Evolutionary conservation across 2,888 invertebrate species (phyloP), one percentile per base, ranked within the genome.

Genomic region (Odontocerum albicorne): DNA sequence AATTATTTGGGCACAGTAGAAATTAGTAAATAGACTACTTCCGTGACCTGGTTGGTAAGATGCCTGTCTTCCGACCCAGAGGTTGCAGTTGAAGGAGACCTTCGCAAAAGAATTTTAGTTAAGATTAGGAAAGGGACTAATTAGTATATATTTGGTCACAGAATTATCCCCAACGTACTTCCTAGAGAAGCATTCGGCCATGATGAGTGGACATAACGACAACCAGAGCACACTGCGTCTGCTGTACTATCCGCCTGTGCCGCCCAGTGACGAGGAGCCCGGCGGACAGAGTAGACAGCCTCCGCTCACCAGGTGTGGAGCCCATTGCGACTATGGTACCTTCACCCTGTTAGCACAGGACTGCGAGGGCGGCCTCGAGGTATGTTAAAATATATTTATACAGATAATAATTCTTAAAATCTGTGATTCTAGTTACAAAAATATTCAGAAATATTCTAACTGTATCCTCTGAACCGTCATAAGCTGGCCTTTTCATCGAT

Each of bases 291-390:
- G 77, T n/a, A 7, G 17, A 15, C 17, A 1, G 3, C 16, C 27
- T 6, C 16, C 12, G 2, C n/a, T n/a, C 71, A 83, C 84, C 33
- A 79, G 87, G 32, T 87, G 86, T 66, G 86, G 85, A 1, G 84
- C 86, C 1, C 88, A 88, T 67, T 82, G 85, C 17, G 90, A 90
- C 70, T 85, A 85, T 62, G 88, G 88, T 60, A 87, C 88, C 42
- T 84, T 90, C 67, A 89, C 89, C 12, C 73, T 90, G 57, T 73
- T 89, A 36, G 81, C 87, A 31, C 81, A 87, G 72, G 89, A 90
- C 67, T 83, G 85, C 33, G 87, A 88, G 63, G 88, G 89, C 12
- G 90, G 90, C 1, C 74, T 90, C 7, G 85, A 87, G 79, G 83
- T 83, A 62, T 63, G 32, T 16, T 10, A 8, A 13, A 22, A 22